Base-by-base conservation (phyloP, 2,888 invertebrate species). In the Pilophorus perplexus region DNA sequence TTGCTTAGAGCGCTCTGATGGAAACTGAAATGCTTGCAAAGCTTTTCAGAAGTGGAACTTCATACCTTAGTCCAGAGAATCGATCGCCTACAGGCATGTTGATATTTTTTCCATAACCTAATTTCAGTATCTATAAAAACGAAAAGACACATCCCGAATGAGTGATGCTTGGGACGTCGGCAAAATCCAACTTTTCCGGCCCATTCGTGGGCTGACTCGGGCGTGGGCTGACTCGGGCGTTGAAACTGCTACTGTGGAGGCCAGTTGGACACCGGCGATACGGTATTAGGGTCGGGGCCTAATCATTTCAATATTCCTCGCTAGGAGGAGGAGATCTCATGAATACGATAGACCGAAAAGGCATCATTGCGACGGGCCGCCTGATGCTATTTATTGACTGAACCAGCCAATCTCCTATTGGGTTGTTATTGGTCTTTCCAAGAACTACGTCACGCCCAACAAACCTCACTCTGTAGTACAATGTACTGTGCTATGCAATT, bases 311-410 rank as follows among this genome's bases (percentile, higher is more conserved):
- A 46, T 46, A 46, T 23, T 46, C 46, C 46, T 12, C 46, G 10
- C n/a, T n/a, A n/a, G 46, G 23, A 22, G n/a, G 23, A 46, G 44
- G 22, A 44, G 46, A 46, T 46, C 46, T 46, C 46, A 46, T 46
- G 46, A 46, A 46, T 46, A 46, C 46, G 46, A 23, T 46, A 23
- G 46, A 46, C 46, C 46, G 46, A 46, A 46, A 46, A 46, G 46
- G 46, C 46, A 46, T 46, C 46, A 20, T 44, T 44, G 44, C 22
- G 23, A 46, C 46, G 12, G n/a, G 23, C 23, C 4, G 3, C 20
- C n/a, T 3, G 23, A 14, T 46, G 8, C 23, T 46, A 46, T 46
- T 46, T 46, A 46, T 46, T 46, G 46, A 46, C 23, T 46, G 46
- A 25, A 23, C 14, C 46, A 25, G 23, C 22, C 23, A 18, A 46